A percentile compares a stretch with the other conserved stretches of the same genome.
Evolutionary conservation across 1,140 invertebrate species (phyloP).

Genomic region (Drosophila tristis): DNA sequence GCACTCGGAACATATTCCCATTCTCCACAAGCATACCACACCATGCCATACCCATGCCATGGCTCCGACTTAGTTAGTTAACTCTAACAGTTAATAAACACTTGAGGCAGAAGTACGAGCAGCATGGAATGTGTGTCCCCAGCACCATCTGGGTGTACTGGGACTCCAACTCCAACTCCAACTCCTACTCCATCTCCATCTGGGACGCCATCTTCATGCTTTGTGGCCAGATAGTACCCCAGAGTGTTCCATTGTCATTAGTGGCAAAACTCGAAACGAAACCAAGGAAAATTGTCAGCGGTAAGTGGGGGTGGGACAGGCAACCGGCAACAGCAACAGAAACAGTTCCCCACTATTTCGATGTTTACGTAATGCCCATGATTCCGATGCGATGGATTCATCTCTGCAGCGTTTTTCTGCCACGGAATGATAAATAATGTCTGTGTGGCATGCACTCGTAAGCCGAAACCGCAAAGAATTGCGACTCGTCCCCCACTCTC

Average conservation of each 20-base stretch:
- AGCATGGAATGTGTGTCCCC: conserved; percentile 13
- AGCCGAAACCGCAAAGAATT: conserved; percentile 54
- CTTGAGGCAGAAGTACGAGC: conserved; percentile 21
- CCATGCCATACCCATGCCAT: background rate
- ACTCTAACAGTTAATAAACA: conserved; percentile 82
- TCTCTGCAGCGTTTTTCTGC: background rate
- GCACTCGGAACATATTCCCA: too few species aligned
- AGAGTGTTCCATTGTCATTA: conserved; percentile 40
- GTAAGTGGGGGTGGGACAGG: background rate
- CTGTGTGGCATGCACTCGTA: conserved; percentile 41
- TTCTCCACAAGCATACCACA: too few species aligned
- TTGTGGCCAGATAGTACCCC: conserved; percentile 31
- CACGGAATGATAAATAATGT: conserved; percentile 25
- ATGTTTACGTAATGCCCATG: conserved; percentile 48
- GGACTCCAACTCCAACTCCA: background rate
- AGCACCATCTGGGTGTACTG: background rate
- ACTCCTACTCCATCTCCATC: conserved; percentile 9
- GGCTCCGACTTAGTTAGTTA: conserved; percentile 80
- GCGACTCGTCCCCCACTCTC: conserved; percentile 3
- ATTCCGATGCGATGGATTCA: conserved; percentile 14
- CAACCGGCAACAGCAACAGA: background rate
- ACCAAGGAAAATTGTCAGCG: conserved; percentile 64
- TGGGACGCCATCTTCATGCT: conserved; percentile 57
- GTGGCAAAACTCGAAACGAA: conserved; percentile 61
- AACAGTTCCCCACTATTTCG: conserved; percentile 25